Conservation (phyloP, 2,888 invertebrate genomes). For the Empis stercorea region DNA sequence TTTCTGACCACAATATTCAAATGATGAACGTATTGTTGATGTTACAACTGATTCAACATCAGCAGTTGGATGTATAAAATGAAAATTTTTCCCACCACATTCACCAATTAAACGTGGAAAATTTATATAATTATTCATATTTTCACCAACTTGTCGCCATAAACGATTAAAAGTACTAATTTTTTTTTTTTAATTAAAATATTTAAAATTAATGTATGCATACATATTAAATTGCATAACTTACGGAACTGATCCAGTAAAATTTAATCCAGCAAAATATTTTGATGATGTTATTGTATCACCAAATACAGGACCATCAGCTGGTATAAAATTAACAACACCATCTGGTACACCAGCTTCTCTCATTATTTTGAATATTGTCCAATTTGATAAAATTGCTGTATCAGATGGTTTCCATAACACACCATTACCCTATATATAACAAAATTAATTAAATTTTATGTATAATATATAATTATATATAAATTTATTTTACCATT, state of each 20-base stretch:
- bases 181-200: too few relatives aligned
- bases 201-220: slow-evolving; percentile 2
- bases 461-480: slow-evolving; percentile 13
- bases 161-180: slow-evolving; percentile 69
- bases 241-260: slow-evolving; percentile 83
- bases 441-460: too few relatives aligned
- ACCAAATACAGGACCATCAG: slow-evolving; percentile 86
- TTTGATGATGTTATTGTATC: slow-evolving; percentile 68
- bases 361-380: slow-evolving; percentile 75
- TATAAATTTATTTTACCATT: slow-evolving; percentile 36
- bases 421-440: slow-evolving; percentile 74
- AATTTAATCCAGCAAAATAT: slow-evolving; percentile 83
- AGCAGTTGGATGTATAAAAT: slow-evolving; percentile 87
- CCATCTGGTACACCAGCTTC: slow-evolving; percentile 94
- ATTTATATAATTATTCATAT: slow-evolving; percentile 64
- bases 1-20: slow-evolving; percentile 95
- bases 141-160: slow-evolving; percentile 81
- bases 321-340: slow-evolving; percentile 91
- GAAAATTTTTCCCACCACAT: slow-evolving; percentile 97
- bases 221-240: slow-evolving; percentile 34
- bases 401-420: slow-evolving; percentile 98
- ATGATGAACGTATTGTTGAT: slow-evolving; percentile 77
- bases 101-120: slow-evolving; percentile 90
- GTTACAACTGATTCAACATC: slow-evolving; percentile 66
- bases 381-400: slow-evolving; percentile 87